Percentiles rank a stretch among this genome's conserved stretches.
Evolutionary conservation across 2,888 invertebrate genomes (phyloP).

Genomic region (Poecilus cupreus): DNA sequence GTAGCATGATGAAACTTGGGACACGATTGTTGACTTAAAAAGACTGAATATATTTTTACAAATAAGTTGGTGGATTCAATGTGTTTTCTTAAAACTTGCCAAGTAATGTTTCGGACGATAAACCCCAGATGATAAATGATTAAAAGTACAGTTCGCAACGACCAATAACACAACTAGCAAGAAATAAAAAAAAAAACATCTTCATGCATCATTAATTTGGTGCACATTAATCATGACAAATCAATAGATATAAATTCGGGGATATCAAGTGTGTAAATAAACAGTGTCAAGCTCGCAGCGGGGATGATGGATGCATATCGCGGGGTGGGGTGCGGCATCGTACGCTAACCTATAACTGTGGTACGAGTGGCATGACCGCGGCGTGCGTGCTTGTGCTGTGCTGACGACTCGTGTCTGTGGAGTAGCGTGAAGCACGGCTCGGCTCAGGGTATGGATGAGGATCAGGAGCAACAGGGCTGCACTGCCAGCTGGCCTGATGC

Average conservation of each 20-base stretch:
- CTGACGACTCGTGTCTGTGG: not conserved
- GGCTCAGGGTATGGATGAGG: slow-evolving; percentile 61
- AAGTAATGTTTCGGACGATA: not conserved
- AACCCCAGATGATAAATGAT: not conserved
- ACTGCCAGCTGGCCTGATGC: slow-evolving; percentile 69
- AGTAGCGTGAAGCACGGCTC: not conserved
- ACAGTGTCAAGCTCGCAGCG: not conserved
- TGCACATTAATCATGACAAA: not conserved
- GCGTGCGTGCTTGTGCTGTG: not conserved
- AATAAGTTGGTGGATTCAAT: not conserved
- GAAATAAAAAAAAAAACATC: not conserved
- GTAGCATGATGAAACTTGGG: no score
- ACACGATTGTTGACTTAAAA: no score
- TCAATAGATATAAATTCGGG: not conserved
- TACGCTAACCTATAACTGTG: not conserved
- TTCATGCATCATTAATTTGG: not conserved
- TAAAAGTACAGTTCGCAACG: not conserved
- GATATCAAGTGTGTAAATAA: not conserved
- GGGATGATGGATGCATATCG: not conserved
- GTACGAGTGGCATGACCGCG: slow-evolving; percentile 1
- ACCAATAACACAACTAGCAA: not conserved
- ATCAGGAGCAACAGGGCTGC: slow-evolving; percentile 67
- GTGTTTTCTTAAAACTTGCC: not conserved
- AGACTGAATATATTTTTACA: no score
- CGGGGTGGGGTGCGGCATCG: not conserved